Evolutionary conservation across 2,113 vertebrate species (phyloP).

Genomic region (Xyrauchen texanus): DNA sequence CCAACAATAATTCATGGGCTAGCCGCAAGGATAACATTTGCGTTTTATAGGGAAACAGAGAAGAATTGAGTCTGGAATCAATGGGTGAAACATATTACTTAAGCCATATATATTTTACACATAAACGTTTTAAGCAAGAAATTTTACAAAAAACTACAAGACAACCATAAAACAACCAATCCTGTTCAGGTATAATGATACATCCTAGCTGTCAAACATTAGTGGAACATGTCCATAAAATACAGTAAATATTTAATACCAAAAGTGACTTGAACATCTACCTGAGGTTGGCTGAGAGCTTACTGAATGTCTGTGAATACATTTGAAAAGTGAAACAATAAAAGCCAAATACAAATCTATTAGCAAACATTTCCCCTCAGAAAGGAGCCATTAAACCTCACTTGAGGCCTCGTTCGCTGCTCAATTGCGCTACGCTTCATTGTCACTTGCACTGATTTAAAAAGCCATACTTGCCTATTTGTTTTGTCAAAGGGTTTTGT

Average conservation of each 20-base stretch:
- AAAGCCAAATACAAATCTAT: slow-evolving; percentile 30
- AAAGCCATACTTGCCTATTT: slow-evolving; percentile 26
- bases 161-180: too few relatives aligned
- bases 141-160: too few relatives aligned
- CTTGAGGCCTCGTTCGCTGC: slow-evolving; percentile 38
- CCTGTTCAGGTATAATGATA: too few relatives aligned
- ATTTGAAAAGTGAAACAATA: background rate
- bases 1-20: slow-evolving; percentile 26
- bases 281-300: background rate
- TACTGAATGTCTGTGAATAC: background rate
- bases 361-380: slow-evolving; percentile 10
- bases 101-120: too few relatives aligned
- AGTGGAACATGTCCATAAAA: too few relatives aligned
- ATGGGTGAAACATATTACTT: too few relatives aligned
- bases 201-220: too few relatives aligned
- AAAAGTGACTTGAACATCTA: background rate
- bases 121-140: too few relatives aligned
- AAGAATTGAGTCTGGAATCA: slow-evolving; percentile 8
- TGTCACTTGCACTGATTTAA: slow-evolving; percentile 29
- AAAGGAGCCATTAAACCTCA: slow-evolving; percentile 37
- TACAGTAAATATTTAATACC: background rate
- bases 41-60: background rate
- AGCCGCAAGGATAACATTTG: slow-evolving; percentile 31
- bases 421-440: slow-evolving; percentile 48
- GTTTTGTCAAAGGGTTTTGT: slow-evolving; percentile 11